Conservation (phyloP, 2,888 invertebrate genomes). For the Cotesia congregata region DNA sequence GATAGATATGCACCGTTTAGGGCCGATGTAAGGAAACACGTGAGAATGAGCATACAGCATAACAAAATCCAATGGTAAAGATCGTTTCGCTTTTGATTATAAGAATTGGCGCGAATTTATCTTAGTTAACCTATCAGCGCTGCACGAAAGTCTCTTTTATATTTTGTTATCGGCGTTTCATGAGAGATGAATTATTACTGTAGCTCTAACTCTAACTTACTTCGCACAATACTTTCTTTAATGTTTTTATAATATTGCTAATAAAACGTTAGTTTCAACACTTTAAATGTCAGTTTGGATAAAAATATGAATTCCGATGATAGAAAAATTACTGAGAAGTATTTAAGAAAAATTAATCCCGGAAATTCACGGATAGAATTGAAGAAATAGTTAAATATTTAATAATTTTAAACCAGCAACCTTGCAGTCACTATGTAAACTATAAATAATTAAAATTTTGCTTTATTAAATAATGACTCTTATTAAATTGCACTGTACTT, state of each 20-base stretch:
- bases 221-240: neutral
- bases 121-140: constrained; percentile 38
- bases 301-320: no score
- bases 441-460: no score
- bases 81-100: constrained; percentile 31
- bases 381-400: no score
- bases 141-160: constrained; percentile 41
- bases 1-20: constrained; percentile 1
- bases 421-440: no score
- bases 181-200: constrained; percentile 5
- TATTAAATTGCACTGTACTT: no score
- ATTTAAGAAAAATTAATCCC: neutral
- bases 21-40: constrained; percentile 40
- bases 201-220: neutral
- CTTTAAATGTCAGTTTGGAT: neutral
- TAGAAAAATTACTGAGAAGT: no score
- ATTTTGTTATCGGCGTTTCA: constrained; percentile 9
- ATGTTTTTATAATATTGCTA: constrained; percentile 8
- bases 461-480: no score
- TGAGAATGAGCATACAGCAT: constrained; percentile 35
- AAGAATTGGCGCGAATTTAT: constrained; percentile 33
- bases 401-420: no score
- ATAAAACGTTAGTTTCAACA: neutral
- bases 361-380: no score
- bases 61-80: constrained; percentile 26